Evolutionary conservation across 1,140 invertebrate genomes (phyloP), one percentile per base, ranked within the genome.

Genomic region (Himalopsyche phryganea): DNA sequence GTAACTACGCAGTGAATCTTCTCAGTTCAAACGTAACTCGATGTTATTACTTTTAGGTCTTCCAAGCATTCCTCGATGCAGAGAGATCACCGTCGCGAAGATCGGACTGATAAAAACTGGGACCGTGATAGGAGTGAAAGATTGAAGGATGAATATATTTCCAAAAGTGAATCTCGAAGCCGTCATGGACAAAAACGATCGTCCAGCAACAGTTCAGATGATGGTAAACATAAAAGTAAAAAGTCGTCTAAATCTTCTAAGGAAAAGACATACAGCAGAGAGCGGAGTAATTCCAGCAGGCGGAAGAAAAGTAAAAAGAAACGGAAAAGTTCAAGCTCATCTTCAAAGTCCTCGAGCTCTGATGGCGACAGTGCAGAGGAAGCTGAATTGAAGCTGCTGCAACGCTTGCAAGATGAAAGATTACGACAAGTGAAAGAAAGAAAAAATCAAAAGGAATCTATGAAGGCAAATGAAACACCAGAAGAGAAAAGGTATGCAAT

Each of bases 381-480:
- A 41, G 71, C 83, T 44, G 87, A 86, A 4, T 71, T 87, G 6
- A 85, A 88, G 67, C 66, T 92, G 10, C 67, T 92, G 40, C 78
- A 88, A 63, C 82, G 85, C 57, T 67, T 94, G 7, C 83, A 92
- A 66, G 82, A 86, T 11, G 85, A 91, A 66, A 73, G 90, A 13
- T 58, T 84, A 9, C 79, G 83, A 49, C 75, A 85, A 50, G 70
- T 83, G 11, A 82, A 88, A 50, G 85, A 91, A 46, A 82, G 79
- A 28, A 84, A 82, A 57, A 82, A 82, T 6, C 78, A 87, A 63
- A 98, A 97, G 67, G 91, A 95, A 64, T 54, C 88, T 32, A 69
- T 89, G 65, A 98, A 98, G 78, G 85, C 89, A 0, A 85, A 85
- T 40, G 96, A 98, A 81, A 98, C 96, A 1, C 90, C 94, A 1